Percentiles rank a stretch among this genome's conserved stretches.
Evolutionary conservation across 2,797 vertebrate genomes (phyloP).

Genomic region (Cercopithecus neglectus): DNA sequence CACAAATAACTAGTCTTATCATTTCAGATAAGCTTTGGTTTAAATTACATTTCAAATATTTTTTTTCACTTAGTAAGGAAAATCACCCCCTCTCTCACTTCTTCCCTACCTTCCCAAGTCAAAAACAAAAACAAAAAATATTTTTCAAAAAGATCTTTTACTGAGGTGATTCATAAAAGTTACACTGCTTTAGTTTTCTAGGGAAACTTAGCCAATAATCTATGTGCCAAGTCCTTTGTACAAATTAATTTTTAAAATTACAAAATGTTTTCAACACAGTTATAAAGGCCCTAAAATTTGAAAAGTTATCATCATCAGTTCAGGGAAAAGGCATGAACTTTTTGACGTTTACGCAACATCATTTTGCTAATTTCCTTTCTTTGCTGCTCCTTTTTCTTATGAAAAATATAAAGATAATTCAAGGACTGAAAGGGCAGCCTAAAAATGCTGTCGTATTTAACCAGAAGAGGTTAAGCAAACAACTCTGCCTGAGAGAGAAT

Average conservation of each 20-base stretch:
- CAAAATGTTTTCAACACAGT: not conserved
- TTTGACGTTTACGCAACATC: not conserved
- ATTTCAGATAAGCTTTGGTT: not conserved
- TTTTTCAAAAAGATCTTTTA: not conserved
- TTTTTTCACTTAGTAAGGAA: not conserved
- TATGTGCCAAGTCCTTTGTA: not conserved
- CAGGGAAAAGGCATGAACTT: not conserved
- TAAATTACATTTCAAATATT: not conserved
- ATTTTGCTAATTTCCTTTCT: not conserved
- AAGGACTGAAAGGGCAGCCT: not conserved
- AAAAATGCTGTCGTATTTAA: not conserved
- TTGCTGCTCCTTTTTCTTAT: not conserved
- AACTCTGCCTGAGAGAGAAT: not conserved
- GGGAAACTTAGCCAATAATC: not conserved
- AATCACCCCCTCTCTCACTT: not conserved
- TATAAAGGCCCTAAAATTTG: not conserved
- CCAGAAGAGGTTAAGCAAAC: not conserved
- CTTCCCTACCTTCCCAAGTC: not conserved
- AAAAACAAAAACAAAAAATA: not conserved
- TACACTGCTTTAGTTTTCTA: not conserved
- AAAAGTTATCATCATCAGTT: not conserved
- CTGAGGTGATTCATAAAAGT: not conserved
- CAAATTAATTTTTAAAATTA: conserved; percentile 9
- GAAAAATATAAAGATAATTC: not conserved
- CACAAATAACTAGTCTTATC: not conserved